Conservation (phyloP, 2,888 invertebrate genomes). For the Notodonta ziczac region DNA sequence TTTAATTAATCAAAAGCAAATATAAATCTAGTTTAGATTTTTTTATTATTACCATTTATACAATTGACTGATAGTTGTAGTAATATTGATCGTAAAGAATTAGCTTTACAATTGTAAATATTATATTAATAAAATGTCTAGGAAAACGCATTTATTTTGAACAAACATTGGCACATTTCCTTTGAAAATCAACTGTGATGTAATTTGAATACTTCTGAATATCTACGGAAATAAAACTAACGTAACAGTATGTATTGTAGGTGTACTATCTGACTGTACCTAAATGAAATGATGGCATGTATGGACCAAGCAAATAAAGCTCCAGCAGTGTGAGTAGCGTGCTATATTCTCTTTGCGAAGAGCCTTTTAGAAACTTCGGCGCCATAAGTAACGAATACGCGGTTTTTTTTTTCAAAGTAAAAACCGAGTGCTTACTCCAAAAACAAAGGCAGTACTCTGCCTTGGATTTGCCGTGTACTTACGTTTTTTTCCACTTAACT, state of each 20-base stretch:
- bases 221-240: neutral
- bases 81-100: conserved; percentile 33
- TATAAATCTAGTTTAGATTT: conserved; percentile 14
- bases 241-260: neutral
- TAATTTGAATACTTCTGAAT: conserved; percentile 42
- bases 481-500: no score
- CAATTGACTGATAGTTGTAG: conserved; percentile 81
- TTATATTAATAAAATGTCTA: conserved; percentile 40
- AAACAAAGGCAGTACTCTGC: no score
- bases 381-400: no score
- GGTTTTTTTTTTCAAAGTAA: no score
- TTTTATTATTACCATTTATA: conserved; percentile 45
- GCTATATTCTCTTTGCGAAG: no score
- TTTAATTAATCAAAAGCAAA: neutral
- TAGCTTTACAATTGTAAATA: conserved; percentile 55
- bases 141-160: conserved; percentile 39
- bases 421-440: no score
- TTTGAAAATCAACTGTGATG: conserved; percentile 66
- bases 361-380: no score
- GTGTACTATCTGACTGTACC: no score
- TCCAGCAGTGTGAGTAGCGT: no score
- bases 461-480: no score
- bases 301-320: no score
- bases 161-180: conserved; percentile 66
- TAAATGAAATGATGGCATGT: no score